Percentiles rank a stretch among this genome's conserved stretches.
Conservation (phyloP, 2,797 vertebrate species). For the Iguana delicatissima region DNA sequence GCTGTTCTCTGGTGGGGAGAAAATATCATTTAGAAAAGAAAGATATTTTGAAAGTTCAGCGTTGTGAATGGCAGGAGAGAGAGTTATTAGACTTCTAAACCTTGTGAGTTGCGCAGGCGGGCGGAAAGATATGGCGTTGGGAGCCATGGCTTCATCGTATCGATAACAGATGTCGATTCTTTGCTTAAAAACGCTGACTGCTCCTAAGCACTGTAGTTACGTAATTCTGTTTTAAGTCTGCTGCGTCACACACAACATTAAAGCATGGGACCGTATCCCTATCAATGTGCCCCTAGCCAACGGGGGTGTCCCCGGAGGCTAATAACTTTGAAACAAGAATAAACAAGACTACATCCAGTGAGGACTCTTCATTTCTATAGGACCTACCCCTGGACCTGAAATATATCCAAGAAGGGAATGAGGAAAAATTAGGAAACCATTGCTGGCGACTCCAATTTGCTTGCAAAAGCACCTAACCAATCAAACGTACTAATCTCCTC, state of each 20-base stretch:
- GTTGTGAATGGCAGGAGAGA: not conserved
- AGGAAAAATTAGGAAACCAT: no score
- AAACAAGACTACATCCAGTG: not conserved
- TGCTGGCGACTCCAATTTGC: not conserved
- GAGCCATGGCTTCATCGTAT: not conserved
- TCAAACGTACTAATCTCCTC: not conserved
- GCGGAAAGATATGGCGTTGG: no score
- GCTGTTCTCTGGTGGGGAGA: not conserved
- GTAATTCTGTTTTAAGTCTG: not conserved
- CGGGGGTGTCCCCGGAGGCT: not conserved
- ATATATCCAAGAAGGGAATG: not conserved
- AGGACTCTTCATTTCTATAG: not conserved
- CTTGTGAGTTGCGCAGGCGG: not conserved
- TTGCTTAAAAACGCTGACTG: not conserved
- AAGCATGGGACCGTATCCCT: not conserved
- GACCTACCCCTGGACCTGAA: not conserved
- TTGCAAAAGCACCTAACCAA: not conserved
- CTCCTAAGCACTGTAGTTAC: not conserved
- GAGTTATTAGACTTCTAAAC: not conserved
- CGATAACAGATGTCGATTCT: not conserved
- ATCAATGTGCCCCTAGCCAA: not conserved
- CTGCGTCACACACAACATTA: not conserved
- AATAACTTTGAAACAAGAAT: conserved; percentile 16
- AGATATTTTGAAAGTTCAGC: not conserved
- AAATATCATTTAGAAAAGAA: not conserved